Conservation (phyloP, 2,888 invertebrate species). For the Lasioglossum oenotherae region DNA sequence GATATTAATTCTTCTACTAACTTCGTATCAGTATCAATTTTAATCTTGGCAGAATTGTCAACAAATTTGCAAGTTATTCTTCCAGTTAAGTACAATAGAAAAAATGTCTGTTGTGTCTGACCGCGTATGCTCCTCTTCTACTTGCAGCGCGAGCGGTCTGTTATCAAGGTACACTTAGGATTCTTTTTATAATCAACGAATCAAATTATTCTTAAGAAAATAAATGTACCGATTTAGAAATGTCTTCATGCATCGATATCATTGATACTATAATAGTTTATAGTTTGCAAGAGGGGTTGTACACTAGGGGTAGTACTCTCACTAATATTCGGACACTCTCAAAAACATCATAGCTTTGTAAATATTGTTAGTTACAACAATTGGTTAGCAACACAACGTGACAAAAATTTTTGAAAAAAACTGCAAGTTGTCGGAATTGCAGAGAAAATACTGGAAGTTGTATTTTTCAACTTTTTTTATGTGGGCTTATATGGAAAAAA, state of each 20-base stretch:
- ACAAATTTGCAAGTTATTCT: neutral
- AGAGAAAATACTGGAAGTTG: no score
- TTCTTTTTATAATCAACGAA: neutral
- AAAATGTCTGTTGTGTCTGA: neutral
- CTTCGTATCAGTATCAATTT: neutral
- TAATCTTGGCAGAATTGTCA: neutral
- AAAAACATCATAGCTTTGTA: no score
- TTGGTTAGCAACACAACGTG: no score
- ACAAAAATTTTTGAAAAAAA: no score
- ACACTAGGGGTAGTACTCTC: no score
- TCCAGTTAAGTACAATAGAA: neutral
- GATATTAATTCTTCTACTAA: neutral
- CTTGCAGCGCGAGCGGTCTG: neutral
- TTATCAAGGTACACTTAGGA: neutral
- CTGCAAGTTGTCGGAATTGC: no score
- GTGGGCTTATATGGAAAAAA: no score
- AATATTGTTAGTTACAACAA: no score
- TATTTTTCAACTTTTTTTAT: no score
- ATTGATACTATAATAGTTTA: neutral
- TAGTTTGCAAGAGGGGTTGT: no score
- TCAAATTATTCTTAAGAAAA: neutral
- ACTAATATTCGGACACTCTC: no score
- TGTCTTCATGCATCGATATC: neutral
- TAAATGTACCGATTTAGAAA: neutral
- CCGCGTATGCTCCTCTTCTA: neutral